Evolutionary conservation across 2,113 vertebrate genomes (phyloP), one percentile per base, ranked within the genome.

Genomic region (Hypomesus transpacificus): DNA sequence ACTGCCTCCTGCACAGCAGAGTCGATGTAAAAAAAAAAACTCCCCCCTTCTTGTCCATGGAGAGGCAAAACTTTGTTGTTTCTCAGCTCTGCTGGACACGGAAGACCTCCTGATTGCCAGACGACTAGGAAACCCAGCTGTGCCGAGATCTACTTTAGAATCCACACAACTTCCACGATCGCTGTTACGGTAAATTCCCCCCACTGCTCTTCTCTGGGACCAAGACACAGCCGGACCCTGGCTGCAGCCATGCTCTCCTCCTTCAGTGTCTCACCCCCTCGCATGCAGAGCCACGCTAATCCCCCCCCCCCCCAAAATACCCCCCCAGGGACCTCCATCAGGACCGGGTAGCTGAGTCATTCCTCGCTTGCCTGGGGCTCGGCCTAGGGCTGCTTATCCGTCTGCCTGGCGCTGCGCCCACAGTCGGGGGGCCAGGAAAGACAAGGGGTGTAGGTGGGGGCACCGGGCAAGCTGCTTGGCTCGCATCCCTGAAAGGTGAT

Each of bases 281-380:
- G 74, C 69, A 72, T 22, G 66, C 65, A 75, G 71, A 73, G 73
- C 21, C 31, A 11, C 58, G 8, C n/a, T 84, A 83, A 87, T 87
- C 84, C 75, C 56, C 52, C 68, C 34, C 34, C 39, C 9, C 39
- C 39, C 7, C 39, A 46, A 76, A 68, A 73, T 74, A n/a, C 75
- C 74, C 75, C 74, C 79, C 83, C 73, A 70, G 75, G 71, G 70
- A 79, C 60, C 70, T 50, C 63, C 58, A 3, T 73, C 63, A 74
- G 75, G 81, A 75, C 62, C 68, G 67, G 74, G 80, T 61, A 82
- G 84, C 85, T 86, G 88, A 87, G 81, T 88, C 85, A 80, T 82
- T 54, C 66, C 66, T 75, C 74, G 26, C 4, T 24, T 54, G 65
- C 62, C 57, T 59, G 63, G 50, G 28, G 61, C 60, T 34, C 68